Evolutionary conservation across 2,888 invertebrate species (phyloP).

Genomic region (Rotaria sp.): DNA sequence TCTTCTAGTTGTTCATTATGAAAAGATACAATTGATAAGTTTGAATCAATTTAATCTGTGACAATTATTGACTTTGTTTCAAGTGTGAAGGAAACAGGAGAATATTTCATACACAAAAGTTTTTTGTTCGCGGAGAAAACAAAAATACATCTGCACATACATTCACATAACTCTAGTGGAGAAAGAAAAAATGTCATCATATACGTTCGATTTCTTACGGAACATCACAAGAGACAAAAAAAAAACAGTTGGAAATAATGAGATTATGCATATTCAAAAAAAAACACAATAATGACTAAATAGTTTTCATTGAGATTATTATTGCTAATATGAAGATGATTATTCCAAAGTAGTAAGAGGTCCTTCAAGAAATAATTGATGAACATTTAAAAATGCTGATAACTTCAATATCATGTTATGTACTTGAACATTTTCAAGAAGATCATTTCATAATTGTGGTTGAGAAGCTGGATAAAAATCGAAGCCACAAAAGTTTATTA

Average conservation of each 20-base stretch:
- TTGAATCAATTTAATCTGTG: too few species aligned
- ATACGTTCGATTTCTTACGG: not conserved
- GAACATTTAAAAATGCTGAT: not conserved
- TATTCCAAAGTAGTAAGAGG: not conserved
- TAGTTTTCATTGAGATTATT: not conserved
- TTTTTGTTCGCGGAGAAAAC: not conserved
- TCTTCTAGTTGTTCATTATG: too few species aligned
- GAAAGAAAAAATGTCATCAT: not conserved
- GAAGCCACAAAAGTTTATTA: not conserved
- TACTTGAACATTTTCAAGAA: conserved; percentile 24
- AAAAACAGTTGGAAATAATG: not conserved
- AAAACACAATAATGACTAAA: not conserved
- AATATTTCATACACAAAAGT: not conserved
- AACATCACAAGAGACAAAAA: not conserved
- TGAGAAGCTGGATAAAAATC: conserved; percentile 28
- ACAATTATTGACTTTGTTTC: not conserved
- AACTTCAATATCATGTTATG: conserved; percentile 10
- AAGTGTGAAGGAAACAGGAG: not conserved
- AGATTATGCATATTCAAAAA: not conserved
- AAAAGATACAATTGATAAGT: too few species aligned
- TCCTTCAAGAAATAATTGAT: conserved; percentile 25
- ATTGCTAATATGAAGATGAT: not conserved
- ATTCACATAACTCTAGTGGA: not conserved
- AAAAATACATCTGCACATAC: not conserved
- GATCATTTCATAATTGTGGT: conserved; percentile 5